These are phyloP conservation scores for Ramphastos sulfuratus DNA, from an alignment of 2,113 vertebrate genomes.

Conservation along the genomic window DNA sequence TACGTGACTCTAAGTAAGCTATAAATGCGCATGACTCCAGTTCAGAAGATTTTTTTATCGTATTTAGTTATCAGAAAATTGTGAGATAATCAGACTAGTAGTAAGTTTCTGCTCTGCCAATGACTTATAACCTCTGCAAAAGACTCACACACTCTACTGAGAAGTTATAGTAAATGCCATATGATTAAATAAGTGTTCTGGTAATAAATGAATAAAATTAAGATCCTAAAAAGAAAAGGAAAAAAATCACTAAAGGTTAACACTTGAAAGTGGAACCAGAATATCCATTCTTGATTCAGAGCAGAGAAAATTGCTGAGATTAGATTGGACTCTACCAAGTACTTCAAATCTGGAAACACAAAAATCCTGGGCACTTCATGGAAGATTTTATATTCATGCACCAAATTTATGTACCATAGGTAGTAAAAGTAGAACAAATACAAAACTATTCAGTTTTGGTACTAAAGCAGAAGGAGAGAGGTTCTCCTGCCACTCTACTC, in stretches of 20 bases:
- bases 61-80: not conserved
- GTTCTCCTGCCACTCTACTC: too few species aligned
- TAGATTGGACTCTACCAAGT: not conserved
- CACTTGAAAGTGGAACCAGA: not conserved
- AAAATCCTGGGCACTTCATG: not conserved
- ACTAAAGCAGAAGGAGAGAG: not conserved
- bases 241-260: not conserved
- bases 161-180: not conserved
- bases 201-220: not conserved
- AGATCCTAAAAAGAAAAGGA: not conserved
- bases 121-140: not conserved
- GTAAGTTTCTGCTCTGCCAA: not conserved
- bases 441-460: not conserved
- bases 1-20: not conserved
- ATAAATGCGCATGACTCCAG: not conserved
- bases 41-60: not conserved
- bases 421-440: not conserved
- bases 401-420: not conserved
- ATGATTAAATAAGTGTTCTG: not conserved
- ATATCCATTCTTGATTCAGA: not conserved
- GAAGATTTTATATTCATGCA: not conserved
- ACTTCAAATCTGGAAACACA: not conserved
- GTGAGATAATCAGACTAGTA: not conserved
- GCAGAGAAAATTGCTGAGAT: not conserved
- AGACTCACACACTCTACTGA: not conserved